A percentile compares a stretch with the other conserved stretches of the same genome.
These are phyloP conservation scores for Oxytorus armatus DNA, from an alignment of 2,888 invertebrate species.

Conservation along the genomic window DNA sequence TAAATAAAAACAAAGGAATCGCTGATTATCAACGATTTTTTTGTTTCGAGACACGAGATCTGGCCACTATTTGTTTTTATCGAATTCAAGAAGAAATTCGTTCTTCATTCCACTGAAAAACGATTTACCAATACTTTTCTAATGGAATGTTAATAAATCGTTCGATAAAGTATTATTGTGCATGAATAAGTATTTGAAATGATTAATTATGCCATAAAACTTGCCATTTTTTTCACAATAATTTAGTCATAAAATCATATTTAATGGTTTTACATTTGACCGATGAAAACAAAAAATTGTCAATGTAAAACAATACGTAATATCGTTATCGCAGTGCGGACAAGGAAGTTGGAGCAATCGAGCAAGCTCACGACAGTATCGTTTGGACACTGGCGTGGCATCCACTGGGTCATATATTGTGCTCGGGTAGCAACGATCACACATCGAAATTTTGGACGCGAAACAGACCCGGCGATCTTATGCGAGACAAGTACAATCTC, in stretches of 20 bases:
- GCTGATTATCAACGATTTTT: conserved; percentile 7
- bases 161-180: too few relatives aligned
- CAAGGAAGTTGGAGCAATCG: conserved; percentile 98
- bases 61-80: too few relatives aligned
- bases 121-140: too few relatives aligned
- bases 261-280: too few relatives aligned
- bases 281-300: not conserved
- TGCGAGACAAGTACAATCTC: conserved; percentile 99
- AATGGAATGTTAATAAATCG: too few relatives aligned
- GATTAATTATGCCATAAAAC: too few relatives aligned
- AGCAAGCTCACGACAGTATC: conserved; percentile 99
- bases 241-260: too few relatives aligned
- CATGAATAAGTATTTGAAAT: too few relatives aligned
- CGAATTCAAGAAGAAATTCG: too few relatives aligned
- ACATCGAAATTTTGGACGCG: conserved; percentile 99
- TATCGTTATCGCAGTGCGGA: conserved; percentile 89
- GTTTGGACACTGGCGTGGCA: conserved; percentile 99
- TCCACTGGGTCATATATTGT: conserved; percentile 98
- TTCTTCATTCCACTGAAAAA: too few relatives aligned
- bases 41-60: conserved; percentile 2
- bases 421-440: conserved; percentile 99
- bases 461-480: conserved; percentile 98
- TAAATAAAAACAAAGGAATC: not conserved
- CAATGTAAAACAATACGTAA: not conserved
- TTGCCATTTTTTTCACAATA: too few relatives aligned